Evolutionary conservation across 2,888 invertebrate species (phyloP).

Genomic region (Lissonota sp.): DNA sequence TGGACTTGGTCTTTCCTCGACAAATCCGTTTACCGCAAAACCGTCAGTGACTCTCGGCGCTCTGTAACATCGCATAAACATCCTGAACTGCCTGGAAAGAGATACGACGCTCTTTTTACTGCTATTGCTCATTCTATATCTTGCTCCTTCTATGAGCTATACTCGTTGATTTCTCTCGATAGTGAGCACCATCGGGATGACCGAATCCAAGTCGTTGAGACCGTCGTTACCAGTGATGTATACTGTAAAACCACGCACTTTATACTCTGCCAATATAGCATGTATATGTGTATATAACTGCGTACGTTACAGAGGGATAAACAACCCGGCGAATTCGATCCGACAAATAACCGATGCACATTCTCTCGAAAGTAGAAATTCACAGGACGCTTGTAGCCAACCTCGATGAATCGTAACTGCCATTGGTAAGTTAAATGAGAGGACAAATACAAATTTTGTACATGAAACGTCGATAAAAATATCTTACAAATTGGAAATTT

Average conservation of each 20-base stretch:
- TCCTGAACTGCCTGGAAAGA: conserved; percentile 11
- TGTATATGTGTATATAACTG: conserved; percentile 31
- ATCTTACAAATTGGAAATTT: no score
- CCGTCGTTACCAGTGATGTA: conserved; percentile 62
- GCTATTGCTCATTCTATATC: conserved; percentile 20
- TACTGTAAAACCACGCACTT: conserved; percentile 46
- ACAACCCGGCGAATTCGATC: conserved; percentile 26
- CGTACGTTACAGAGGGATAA: conserved; percentile 19
- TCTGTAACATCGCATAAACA: conserved; percentile 25
- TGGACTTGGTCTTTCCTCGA: conserved; percentile 52
- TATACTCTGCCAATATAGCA: conserved; percentile 48
- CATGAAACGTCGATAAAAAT: no score
- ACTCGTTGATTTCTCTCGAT: conserved; percentile 39
- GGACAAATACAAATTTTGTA: no score
- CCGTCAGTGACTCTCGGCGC: conserved; percentile 47
- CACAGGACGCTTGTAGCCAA: no score
- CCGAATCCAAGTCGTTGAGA: conserved; percentile 50
- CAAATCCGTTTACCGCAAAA: conserved; percentile 67
- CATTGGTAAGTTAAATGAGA: no score
- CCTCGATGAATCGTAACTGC: no score
- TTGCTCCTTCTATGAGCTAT: conserved; percentile 16
- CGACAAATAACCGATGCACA: neutral
- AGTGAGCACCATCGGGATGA: conserved; percentile 20
- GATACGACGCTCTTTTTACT: conserved; percentile 53
- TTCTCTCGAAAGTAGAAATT: no score